phyloP scores from a whole-genome alignment of 2,113 vertebrate species.

The Sorex fumeus region DNA sequence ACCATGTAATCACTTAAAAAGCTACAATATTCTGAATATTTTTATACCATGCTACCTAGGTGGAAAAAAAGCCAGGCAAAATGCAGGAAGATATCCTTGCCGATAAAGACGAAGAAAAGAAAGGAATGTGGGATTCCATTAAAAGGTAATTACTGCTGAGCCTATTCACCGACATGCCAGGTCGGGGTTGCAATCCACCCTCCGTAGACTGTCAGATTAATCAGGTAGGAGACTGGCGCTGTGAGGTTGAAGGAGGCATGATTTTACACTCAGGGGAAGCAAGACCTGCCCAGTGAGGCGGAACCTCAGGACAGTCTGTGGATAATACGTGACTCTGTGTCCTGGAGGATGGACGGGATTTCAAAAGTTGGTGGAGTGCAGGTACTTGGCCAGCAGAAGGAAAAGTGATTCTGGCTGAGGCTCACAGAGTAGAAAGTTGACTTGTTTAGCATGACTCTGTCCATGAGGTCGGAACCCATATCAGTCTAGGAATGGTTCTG shows the following conservation, averaged over 20 bases:
- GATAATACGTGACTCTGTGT: neutral
- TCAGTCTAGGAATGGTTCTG: neutral
- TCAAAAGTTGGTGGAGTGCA: constrained; percentile 14
- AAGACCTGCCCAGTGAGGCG: neutral
- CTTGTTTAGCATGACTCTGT: neutral
- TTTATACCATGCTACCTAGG: constrained; percentile 85
- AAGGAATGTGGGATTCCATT: constrained; percentile 83
- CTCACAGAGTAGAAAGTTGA: constrained; percentile 8
- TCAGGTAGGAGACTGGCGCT: neutral
- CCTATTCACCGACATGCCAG: neutral
- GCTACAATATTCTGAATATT: constrained; percentile 21
- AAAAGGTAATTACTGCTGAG: constrained; percentile 86
- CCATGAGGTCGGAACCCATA: neutral
- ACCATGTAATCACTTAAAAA: constrained; percentile 8
- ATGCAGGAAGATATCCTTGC: constrained; percentile 88
- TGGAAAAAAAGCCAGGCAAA: constrained; percentile 89
- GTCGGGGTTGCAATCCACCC: no score
- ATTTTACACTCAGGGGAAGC: neutral
- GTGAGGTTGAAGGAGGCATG: neutral
- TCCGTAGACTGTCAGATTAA: no score
- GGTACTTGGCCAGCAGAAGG: neutral
- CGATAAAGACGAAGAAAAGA: constrained; percentile 79
- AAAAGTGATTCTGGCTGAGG: neutral
- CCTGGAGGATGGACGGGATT: neutral
- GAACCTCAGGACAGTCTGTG: neutral